Evolutionary conservation across 2,113 vertebrate species (phyloP), one percentile per base, ranked within the genome.

Genomic region (Serinus canaria): DNA sequence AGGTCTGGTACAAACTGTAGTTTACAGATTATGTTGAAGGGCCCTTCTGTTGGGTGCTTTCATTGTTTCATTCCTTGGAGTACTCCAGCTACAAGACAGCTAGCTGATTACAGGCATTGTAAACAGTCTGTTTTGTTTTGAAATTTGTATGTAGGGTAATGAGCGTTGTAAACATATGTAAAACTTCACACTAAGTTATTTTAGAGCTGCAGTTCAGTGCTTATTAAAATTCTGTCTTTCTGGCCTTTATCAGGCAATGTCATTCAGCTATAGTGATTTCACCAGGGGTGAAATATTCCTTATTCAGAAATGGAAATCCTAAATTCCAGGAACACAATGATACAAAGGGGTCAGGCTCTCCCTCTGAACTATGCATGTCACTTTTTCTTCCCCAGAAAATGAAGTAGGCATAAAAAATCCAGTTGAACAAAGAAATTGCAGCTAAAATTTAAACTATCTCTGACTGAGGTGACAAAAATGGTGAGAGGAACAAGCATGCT

Each of bases 141-240:
- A 93, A 96, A 94, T 94, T 78, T 89, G 44, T 76, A 64, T 44
- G 82, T 92, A 69, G 56, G 33, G 46, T 87, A 92, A 94, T 82
- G 58, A 70, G 91, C 82, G 90, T 70, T 94, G 73, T 93, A 96
- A 97, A 96, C 95, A 97, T 79, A 90, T 83, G 89, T 82, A 95
- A 89, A 94, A 96, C 55, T 89, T 90, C 75, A 94, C 68, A 91
- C 55, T 59, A 83, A 63, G 56, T 94, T 92, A 53, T 83, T 90
- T 73, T 35, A 70, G 79, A 83, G 55, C 62, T 82, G 62, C 43
- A 59, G 49, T 90, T 96, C 23, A 11, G 43, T 55, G 44, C 90
- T 91, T 87, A 94, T 95, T 97, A 94, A 96, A 95, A 95, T 93
- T 93, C 94, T 93, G 59, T 87, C 87, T 96, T 97, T 87, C 41